phyloP scores from a whole-genome alignment of 2,113 vertebrate genomes.

The Cyprinus carpio region DNA sequence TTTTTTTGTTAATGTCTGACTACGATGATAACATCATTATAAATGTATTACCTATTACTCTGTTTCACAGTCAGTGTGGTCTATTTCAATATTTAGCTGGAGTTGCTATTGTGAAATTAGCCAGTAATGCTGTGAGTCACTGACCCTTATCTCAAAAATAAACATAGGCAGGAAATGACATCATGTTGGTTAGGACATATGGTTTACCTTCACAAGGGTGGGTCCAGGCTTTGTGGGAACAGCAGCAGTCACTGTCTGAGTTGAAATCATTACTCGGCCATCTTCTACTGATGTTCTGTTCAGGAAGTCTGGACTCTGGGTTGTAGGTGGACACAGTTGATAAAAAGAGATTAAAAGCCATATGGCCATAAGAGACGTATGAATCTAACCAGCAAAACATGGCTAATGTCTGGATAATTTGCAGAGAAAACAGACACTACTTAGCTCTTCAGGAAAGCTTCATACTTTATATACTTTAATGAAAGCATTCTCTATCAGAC shows the following conservation, averaged over 20 bases:
- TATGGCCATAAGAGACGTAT: constrained; percentile 8
- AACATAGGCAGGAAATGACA: constrained; percentile 48
- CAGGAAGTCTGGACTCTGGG: constrained; percentile 79
- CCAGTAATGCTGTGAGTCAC: constrained; percentile 38
- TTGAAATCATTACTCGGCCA: constrained; percentile 60
- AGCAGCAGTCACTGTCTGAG: constrained; percentile 68
- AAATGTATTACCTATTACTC: not conserved
- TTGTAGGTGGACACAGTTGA: constrained; percentile 79
- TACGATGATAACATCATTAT: not conserved
- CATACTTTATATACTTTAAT: not conserved
- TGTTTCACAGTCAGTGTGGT: constrained; percentile 1
- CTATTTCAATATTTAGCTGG: not conserved
- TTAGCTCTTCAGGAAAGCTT: not conserved
- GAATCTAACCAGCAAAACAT: not conserved
- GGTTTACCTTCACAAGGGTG: constrained; percentile 86
- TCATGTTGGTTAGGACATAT: not conserved
- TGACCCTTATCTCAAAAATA: constrained; percentile 27
- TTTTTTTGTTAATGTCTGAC: not conserved
- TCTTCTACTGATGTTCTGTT: constrained; percentile 73
- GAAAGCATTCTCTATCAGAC: not conserved
- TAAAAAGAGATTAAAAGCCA: constrained; percentile 37
- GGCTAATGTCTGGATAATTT: not conserved
- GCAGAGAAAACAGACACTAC: not conserved
- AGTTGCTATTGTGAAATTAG: constrained; percentile 9
- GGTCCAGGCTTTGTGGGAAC: constrained; percentile 82